Percentiles rank a stretch among this genome's conserved stretches.
Evolutionary conservation across 2,113 vertebrate genomes (phyloP).

Genomic region (Castor canadensis): DNA sequence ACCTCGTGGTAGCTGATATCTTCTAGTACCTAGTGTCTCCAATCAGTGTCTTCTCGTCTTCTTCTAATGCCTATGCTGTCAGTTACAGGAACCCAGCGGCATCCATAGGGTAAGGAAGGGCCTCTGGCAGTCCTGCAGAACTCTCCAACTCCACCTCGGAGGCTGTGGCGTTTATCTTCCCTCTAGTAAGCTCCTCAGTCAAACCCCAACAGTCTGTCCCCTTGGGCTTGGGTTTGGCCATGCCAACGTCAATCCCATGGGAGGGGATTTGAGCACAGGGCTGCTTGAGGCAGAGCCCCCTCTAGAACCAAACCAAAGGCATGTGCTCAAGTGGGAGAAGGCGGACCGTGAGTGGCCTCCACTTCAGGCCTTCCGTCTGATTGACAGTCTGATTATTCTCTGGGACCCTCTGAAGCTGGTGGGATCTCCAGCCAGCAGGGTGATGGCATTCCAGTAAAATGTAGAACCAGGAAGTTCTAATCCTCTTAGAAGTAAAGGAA

Average conservation of each 20-base stretch:
- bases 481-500: neutral
- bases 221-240: neutral
- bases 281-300: neutral
- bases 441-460: neutral
- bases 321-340: neutral
- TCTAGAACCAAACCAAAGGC: neutral
- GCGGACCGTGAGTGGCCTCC: neutral
- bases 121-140: neutral
- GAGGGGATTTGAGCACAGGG: neutral
- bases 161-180: neutral
- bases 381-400: neutral
- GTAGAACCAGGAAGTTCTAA: neutral
- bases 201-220: neutral
- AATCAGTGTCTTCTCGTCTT: neutral
- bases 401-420: neutral
- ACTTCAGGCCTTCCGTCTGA: neutral
- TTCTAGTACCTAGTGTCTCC: neutral
- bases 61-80: neutral
- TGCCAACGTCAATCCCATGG: too few species aligned
- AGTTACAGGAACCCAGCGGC: neutral
- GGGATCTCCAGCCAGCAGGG: neutral
- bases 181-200: neutral
- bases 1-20: neutral
- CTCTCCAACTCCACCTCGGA: neutral
- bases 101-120: neutral